Conservation (phyloP, 2,888 invertebrate species). For the Heteropelma amictum region DNA sequence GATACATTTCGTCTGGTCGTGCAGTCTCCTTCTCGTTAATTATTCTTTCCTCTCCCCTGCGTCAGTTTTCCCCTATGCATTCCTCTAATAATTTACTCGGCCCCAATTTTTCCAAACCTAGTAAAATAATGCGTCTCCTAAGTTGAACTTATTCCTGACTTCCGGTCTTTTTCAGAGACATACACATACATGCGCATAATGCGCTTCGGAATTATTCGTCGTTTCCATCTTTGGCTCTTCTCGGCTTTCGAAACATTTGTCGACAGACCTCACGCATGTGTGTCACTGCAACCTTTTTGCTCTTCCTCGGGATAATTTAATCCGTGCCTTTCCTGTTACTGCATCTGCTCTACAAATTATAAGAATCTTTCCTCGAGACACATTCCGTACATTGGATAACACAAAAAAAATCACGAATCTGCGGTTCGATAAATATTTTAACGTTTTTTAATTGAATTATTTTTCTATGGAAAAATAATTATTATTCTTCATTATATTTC, state of each 20-base stretch:
- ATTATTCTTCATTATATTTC: no score
- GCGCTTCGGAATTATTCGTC: slow-evolving; percentile 46
- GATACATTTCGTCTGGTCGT: neutral
- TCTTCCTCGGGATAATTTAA: slow-evolving; percentile 16
- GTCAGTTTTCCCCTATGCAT: neutral
- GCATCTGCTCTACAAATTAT: slow-evolving; percentile 48
- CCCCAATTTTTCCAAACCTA: slow-evolving; percentile 47
- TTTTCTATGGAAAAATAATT: no score
- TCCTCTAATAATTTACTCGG: slow-evolving; percentile 8
- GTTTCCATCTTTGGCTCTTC: slow-evolving; percentile 8
- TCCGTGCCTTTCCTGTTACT: slow-evolving; percentile 47
- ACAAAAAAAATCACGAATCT: neutral
- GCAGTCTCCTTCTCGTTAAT: slow-evolving; percentile 51
- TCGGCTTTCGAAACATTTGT: slow-evolving; percentile 3
- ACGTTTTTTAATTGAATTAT: neutral
- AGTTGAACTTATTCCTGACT: slow-evolving; percentile 29
- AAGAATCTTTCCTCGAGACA: neutral
- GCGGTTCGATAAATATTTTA: neutral
- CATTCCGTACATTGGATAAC: neutral
- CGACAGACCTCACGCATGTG: slow-evolving; percentile 2
- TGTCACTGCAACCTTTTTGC: slow-evolving; percentile 8
- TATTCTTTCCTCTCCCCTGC: slow-evolving; percentile 60
- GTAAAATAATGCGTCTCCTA: slow-evolving; percentile 56
- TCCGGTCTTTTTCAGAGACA: slow-evolving; percentile 40
- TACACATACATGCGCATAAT: neutral